Evolutionary conservation across 2,797 vertebrate species (phyloP).

Genomic region (Galaxias olidus): DNA sequence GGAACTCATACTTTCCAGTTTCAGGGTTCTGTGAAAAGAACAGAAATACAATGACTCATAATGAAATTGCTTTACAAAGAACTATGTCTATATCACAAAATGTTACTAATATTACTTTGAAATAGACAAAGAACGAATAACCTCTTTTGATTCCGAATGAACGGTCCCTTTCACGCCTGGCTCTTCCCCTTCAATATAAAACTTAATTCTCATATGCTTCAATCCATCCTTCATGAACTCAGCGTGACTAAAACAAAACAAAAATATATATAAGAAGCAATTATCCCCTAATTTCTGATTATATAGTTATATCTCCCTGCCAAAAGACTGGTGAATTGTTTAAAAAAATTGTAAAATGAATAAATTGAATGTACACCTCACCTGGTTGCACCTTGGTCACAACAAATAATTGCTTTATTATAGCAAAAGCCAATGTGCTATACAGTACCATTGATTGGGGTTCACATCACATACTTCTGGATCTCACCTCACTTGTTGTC

Average conservation of each 20-base stretch:
- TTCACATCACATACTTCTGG: background rate
- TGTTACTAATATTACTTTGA: background rate
- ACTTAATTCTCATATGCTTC: conserved; percentile 88
- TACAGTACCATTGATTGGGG: too few relatives aligned
- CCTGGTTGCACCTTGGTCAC: too few relatives aligned
- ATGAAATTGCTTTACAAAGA: too few relatives aligned
- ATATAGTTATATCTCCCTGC: too few relatives aligned
- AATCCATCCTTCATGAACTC: conserved; percentile 86
- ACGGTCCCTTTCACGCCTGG: conserved; percentile 87
- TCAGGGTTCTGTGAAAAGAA: conserved; percentile 80
- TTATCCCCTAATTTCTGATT: too few relatives aligned
- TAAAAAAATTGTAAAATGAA: too few relatives aligned
- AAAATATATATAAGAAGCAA: conserved; percentile 8
- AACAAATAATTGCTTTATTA: too few relatives aligned
- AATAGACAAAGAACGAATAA: conserved; percentile 36
- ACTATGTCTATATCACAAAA: too few relatives aligned
- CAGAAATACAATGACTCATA: conserved; percentile 14
- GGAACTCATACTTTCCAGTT: conserved; percentile 85
- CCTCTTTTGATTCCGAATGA: conserved; percentile 90
- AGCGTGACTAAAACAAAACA: conserved; percentile 77
- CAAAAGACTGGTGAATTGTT: too few relatives aligned
- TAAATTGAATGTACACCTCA: too few relatives aligned
- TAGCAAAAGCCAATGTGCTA: too few relatives aligned
- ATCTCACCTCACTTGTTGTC: conserved; percentile 88
- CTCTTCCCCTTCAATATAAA: conserved; percentile 93